phyloP scores from a whole-genome alignment of 2,888 invertebrate species.

The Drosophila putrida region DNA sequence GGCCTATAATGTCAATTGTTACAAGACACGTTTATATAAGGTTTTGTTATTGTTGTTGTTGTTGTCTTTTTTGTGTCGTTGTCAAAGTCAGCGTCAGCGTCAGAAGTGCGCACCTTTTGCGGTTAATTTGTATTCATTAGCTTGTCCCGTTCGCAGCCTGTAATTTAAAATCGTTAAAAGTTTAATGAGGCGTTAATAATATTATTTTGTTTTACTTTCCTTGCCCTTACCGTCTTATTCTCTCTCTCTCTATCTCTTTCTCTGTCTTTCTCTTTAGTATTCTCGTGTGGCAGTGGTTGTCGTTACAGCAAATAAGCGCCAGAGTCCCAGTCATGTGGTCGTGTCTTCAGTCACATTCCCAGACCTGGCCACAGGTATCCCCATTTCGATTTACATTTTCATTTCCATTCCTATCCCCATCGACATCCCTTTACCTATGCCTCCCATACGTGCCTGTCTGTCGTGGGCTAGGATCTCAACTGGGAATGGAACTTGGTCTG shows the following conservation, averaged over 20 bases:
- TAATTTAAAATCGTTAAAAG: constrained; percentile 82
- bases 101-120: constrained; percentile 50
- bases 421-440: background rate
- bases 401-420: background rate
- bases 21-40: constrained; percentile 23
- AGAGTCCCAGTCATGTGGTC: constrained; percentile 48
- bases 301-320: constrained; percentile 76
- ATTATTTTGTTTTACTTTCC: constrained; percentile 78
- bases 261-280: constrained; percentile 54
- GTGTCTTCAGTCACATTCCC: constrained; percentile 37
- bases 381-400: background rate
- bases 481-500: constrained; percentile 14
- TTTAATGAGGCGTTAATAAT: constrained; percentile 83
- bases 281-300: constrained; percentile 40
- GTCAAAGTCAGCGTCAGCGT: constrained; percentile 12
- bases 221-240: constrained; percentile 12
- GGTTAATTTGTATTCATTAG: constrained; percentile 83
- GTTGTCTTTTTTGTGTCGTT: constrained; percentile 42
- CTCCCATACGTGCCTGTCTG: constrained; percentile 54
- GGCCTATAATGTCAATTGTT: constrained; percentile 22
- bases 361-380: constrained; percentile 45
- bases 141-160: constrained; percentile 68
- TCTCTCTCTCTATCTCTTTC: constrained; percentile 25
- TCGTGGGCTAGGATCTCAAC: constrained; percentile 32
- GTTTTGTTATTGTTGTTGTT: background rate